Evolutionary conservation across 2,888 invertebrate species (phyloP).

Genomic region (Tipula unca): DNA sequence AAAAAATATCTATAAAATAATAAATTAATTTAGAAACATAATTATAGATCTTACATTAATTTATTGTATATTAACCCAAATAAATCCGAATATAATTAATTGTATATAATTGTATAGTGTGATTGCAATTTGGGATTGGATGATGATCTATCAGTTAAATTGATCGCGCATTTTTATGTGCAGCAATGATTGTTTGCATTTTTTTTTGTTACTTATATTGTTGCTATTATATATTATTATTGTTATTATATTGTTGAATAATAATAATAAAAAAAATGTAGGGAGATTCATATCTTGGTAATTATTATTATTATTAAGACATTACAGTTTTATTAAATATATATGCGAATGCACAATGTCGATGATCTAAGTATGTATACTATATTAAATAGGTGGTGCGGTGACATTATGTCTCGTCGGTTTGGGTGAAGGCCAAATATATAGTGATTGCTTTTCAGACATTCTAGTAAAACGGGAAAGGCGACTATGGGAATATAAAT

Average conservation of each 20-base stretch:
- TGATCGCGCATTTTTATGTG: neutral
- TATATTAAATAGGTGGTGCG: neutral
- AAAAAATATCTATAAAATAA: neutral
- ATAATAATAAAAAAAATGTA: neutral
- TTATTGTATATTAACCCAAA: neutral
- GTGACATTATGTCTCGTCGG: neutral
- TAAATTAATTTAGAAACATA: neutral
- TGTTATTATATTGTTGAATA: neutral
- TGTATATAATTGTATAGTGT: neutral
- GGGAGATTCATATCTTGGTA: neutral
- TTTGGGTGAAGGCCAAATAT: neutral
- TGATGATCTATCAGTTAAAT: neutral
- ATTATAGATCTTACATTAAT: neutral
- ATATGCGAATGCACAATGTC: neutral
- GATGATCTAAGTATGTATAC: neutral
- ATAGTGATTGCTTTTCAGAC: neutral
- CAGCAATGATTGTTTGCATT: neutral
- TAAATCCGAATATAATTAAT: neutral
- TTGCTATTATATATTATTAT: neutral
- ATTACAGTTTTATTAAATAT: neutral
- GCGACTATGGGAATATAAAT: too few species aligned
- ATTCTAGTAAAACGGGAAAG: too few species aligned
- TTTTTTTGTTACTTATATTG: neutral
- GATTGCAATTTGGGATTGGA: neutral
- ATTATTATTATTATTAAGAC: neutral